phyloP scores from a whole-genome alignment of 1,140 invertebrate genomes.

The Euglossa dilemma region DNA sequence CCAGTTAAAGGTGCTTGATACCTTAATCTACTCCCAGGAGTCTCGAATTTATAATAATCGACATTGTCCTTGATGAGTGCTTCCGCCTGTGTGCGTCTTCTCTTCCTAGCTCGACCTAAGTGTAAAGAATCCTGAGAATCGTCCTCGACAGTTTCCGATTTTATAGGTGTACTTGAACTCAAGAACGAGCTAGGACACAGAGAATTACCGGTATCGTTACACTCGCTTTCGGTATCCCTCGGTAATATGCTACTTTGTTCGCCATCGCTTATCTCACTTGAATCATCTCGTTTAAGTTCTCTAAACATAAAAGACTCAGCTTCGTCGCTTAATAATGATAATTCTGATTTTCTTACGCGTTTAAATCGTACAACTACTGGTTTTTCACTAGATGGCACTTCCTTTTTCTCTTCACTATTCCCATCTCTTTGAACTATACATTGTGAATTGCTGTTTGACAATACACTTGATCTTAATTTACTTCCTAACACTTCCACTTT shows the following conservation, averaged over 20 bases:
- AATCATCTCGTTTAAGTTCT: conserved; percentile 85
- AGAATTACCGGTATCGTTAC: conserved; percentile 51
- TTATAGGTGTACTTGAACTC: conserved; percentile 51
- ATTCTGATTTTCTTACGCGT: conserved; percentile 87
- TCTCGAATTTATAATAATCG: conserved; percentile 86
- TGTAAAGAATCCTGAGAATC: conserved; percentile 75
- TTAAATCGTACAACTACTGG: conserved; percentile 88
- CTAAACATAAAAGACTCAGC: conserved; percentile 92
- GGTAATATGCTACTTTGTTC: conserved; percentile 78
- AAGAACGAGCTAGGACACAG: conserved; percentile 65
- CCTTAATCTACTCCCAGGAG: conserved; percentile 83
- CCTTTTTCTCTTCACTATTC: conserved; percentile 70
- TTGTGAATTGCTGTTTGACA: conserved; percentile 67
- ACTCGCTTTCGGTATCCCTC: conserved; percentile 80
- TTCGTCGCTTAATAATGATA: conserved; percentile 89
- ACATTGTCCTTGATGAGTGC: conserved; percentile 84
- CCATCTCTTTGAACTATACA: conserved; percentile 62
- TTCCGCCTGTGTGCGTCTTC: conserved; percentile 84
- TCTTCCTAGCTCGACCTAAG: conserved; percentile 76
- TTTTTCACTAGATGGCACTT: conserved; percentile 81
- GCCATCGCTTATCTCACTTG: conserved; percentile 81
- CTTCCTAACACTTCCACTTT: conserved; percentile 88
- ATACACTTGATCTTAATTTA: conserved; percentile 85
- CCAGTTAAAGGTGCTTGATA: conserved; percentile 77
- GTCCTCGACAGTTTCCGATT: conserved; percentile 73